Evolutionary conservation across 1,140 invertebrate species (phyloP).

Genomic region (Magallana angulata): DNA sequence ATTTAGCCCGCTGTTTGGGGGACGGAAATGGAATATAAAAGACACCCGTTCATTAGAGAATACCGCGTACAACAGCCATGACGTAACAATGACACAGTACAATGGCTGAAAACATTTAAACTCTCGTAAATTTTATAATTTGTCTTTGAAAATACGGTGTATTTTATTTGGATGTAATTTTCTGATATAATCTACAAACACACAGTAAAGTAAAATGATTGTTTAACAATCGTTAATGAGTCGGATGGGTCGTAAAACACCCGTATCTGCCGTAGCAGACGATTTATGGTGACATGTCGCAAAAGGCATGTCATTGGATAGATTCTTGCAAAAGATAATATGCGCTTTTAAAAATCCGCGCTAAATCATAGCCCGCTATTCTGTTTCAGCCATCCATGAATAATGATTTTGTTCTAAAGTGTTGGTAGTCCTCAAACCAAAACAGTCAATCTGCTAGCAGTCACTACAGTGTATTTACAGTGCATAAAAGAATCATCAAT

Average conservation of each 20-base stretch:
- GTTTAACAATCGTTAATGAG: conserved; percentile 36
- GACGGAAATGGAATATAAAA: conserved; percentile 28
- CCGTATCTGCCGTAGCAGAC: conserved; percentile 16
- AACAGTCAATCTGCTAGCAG: neutral
- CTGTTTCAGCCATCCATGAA: conserved; percentile 20
- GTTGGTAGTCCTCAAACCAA: conserved; percentile 13
- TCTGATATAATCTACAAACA: conserved; percentile 36
- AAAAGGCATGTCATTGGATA: conserved; percentile 35
- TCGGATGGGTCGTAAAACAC: conserved; percentile 34
- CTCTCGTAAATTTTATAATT: conserved; percentile 37
- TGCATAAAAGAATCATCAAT: conserved; percentile 30
- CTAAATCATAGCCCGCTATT: conserved; percentile 20
- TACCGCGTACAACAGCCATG: neutral
- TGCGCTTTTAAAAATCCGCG: conserved; percentile 33
- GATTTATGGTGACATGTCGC: conserved; percentile 35
- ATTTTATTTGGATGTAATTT: conserved; percentile 37
- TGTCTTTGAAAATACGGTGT: conserved; percentile 25
- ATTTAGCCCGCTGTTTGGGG: neutral
- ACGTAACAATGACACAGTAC: conserved; percentile 16
- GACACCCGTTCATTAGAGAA: conserved; percentile 22
- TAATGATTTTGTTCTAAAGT: conserved; percentile 31
- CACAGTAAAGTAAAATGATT: conserved; percentile 31
- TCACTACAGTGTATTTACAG: conserved; percentile 22
- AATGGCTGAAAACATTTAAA: conserved; percentile 36
- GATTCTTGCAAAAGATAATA: conserved; percentile 20